Evolutionary conservation across 2,797 vertebrate species (phyloP).

Genomic region (Leptoclinus maculatus): DNA sequence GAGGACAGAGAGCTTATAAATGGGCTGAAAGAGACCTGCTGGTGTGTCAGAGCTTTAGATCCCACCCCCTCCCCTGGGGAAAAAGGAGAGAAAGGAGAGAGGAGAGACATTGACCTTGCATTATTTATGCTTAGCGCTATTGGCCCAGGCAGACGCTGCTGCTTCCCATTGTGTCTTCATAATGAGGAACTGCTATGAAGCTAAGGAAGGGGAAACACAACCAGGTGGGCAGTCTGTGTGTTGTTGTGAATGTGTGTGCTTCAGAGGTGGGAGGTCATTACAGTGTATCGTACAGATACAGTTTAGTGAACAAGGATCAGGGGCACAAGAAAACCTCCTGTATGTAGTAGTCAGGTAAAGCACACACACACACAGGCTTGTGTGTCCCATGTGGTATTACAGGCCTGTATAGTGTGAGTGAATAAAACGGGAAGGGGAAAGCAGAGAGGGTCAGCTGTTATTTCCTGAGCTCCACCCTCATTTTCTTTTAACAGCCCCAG

Average conservation of each 20-base stretch:
- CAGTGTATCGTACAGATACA: constrained; percentile 54
- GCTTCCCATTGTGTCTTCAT: constrained; percentile 84
- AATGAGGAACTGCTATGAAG: constrained; percentile 79
- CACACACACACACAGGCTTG: constrained; percentile 28
- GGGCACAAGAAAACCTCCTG: constrained; percentile 55
- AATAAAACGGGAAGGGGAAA: constrained; percentile 77
- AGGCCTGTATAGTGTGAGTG: constrained; percentile 65
- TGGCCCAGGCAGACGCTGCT: constrained; percentile 80
- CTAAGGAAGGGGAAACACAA: constrained; percentile 75
- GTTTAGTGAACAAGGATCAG: constrained; percentile 76
- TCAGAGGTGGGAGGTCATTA: constrained; percentile 63
- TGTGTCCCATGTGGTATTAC: constrained; percentile 39
- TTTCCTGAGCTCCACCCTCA: constrained; percentile 81
- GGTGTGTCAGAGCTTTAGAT: constrained; percentile 76
- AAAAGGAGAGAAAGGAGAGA: constrained; percentile 73
- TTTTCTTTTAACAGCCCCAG: constrained; percentile 76
- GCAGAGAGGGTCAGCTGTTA: constrained; percentile 82
- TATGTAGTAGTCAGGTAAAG: constrained; percentile 54
- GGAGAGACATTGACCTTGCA: constrained; percentile 85
- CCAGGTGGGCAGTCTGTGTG: constrained; percentile 58
- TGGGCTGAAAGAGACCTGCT: constrained; percentile 77
- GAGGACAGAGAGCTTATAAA: constrained; percentile 70
- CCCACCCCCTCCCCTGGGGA: constrained; percentile 71
- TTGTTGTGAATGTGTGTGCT: constrained; percentile 34
- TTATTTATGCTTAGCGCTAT: constrained; percentile 86